Conservation (phyloP, 2,113 vertebrate genomes). For the Sitta europaea region DNA sequence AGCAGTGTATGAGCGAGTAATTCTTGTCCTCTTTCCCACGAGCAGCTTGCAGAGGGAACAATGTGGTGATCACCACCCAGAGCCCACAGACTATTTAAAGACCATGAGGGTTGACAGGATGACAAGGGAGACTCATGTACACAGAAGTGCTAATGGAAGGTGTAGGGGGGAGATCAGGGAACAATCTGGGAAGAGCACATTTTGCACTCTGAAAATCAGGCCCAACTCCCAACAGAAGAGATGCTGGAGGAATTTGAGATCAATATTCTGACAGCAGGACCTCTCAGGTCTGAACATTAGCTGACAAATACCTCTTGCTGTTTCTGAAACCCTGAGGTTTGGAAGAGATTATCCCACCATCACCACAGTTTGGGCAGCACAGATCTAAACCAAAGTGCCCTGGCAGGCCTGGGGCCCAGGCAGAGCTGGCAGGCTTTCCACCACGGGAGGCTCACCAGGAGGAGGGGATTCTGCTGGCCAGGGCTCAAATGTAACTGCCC, state of each 20-base stretch:
- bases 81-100: background rate
- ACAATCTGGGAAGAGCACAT: background rate
- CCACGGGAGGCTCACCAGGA: rapidly evolving
- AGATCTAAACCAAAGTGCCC: rapidly evolving
- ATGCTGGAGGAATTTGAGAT: background rate
- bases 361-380: background rate
- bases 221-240: background rate
- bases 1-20: background rate
- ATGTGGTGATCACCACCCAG: background rate
- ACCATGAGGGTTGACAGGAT: background rate
- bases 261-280: background rate
- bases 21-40: background rate
- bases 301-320: background rate
- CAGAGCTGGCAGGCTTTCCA: background rate
- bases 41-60: slow-evolving; percentile 10
- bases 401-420: background rate
- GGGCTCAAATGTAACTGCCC: background rate
- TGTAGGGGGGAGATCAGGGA: background rate
- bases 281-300: background rate
- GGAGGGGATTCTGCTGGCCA: background rate
- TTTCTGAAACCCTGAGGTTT: background rate
- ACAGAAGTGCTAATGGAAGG: background rate
- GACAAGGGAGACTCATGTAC: background rate
- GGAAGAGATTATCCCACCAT: background rate
- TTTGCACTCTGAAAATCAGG: background rate